Evolutionary conservation across 2,113 vertebrate genomes (phyloP).

Genomic region (Danio rerio): GRCz12tu NC_133185.1:18584501-18585000

Average conservation of each 20-base stretch:
- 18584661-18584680: not conserved
- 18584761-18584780: slow-evolving; percentile 12
- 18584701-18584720: not conserved
- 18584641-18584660: too few relatives aligned
- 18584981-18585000: not conserved
- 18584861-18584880: slow-evolving; percentile 60
- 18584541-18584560: slow-evolving; percentile 83
- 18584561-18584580: slow-evolving; percentile 79
- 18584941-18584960: not conserved
- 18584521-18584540: slow-evolving; percentile 85
- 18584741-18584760: slow-evolving; percentile 30
- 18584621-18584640: slow-evolving; percentile 83
- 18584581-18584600: slow-evolving; percentile 88
- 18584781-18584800: not conserved
- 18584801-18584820: slow-evolving; percentile 80
- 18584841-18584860: slow-evolving; percentile 70
- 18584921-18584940: not conserved
- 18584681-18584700: not conserved
- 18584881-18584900: slow-evolving; percentile 16
- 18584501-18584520: slow-evolving; percentile 75
- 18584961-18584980: too few relatives aligned
- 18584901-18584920: not conserved
- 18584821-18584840: slow-evolving; percentile 72
- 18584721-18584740: not conserved
- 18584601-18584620: slow-evolving; percentile 97